Base-by-base conservation (phyloP, 64 coral and sea anemone genomes). In the Hydrozoanthus tunicans region DNA sequence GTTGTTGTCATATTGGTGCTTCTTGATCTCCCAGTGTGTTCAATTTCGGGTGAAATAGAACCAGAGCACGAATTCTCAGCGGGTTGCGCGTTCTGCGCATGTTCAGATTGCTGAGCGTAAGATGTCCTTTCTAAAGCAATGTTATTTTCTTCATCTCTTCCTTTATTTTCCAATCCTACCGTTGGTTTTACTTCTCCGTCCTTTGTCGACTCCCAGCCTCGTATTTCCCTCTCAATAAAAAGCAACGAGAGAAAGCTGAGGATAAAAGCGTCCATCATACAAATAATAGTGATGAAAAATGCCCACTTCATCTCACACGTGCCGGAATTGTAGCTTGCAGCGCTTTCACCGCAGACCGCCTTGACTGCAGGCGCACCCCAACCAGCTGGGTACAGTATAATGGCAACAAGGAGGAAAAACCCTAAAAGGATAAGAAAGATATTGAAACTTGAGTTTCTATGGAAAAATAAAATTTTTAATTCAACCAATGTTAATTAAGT, bases 181-280 rank as follows among this genome's bases (percentile, higher is more conserved):
- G 17, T 27, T 13, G 7, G 23, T 6, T 59, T 88, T 26, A 61
- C 7, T 86, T 58, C 73, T 0, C 26, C 83, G 13, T 71, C 24
- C 54, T 88, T n/a, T 51, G 79, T 57, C 69, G 83, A 82, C 9
- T 77, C 82, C 62, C 79, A 77, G 32, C 88, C 75, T 60, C 70
- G 79, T 56, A 94, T 91, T 53, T 94, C 93, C 24, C 93, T 77
- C 77, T 97, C 95, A 62, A 97, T 97, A 79, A 97, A 97, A 53
- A 97, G 89, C 24, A 94, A 60, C n/a, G 95, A 97, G 6, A 97
- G 80, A 23, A 92, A 91, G 43, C 92, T 93, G 64, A 97, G 92
- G 14, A 97, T 93, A 53, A 97, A 94, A 0, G 95, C 95, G 15
- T 97, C 95, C 5, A 81, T 67, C 92, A 97, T 94, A 25, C 92